Evolutionary conservation across 92 coral and sea anemone genomes (phyloP), one percentile per base, ranked within the genome.

Genomic region (Paramuricea clavata): DNA sequence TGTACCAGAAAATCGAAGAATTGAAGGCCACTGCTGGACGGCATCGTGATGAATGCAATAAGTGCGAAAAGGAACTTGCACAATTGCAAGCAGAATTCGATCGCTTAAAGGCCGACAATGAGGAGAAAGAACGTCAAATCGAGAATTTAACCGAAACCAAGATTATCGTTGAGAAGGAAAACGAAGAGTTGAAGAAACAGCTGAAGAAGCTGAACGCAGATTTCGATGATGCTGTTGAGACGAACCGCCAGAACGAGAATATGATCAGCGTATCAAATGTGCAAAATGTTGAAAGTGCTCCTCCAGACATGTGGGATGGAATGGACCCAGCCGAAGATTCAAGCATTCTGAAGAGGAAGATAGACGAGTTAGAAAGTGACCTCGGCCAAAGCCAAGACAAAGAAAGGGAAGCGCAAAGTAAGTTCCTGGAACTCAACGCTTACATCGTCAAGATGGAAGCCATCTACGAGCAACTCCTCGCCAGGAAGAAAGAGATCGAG

Each of bases 111-210:
- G 88, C 90, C 59, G 98, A 97, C 86, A 93, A 94, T 59, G 91
- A 91, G 54, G 98, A 97, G 27, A 97, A 97, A 65, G 97, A 97
- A 73, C 90, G 98, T 22, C 84, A 94, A 41, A 94, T 97, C 12
- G 99, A 97, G 68, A 85, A 87, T 19, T 88, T 94, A 39, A 90
- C 95, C 65, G 91, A 93, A 33, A 87, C 95, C 22, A 97, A 95
- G 94, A 97, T 83, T 61, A 77, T 98, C 56, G 95, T 91, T 68
- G 99, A 97, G 80, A 98, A 97, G 60, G 99, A 97, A 64, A 91
- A 94, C 17, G 99, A 94, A 22, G 89, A 90, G 65, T 79, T 97
- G 89, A 91, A 92, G 85, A 94, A 92, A 86, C 93, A 97, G 90
- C 81, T 97, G 95, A 90, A 94, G 54, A 91, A 94, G 81, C 73